Percentiles rank a stretch among this genome's conserved stretches.
These are phyloP conservation scores for Dendronephthya gigantea DNA, from an alignment of 64 coral and sea anemone genomes.

Conservation along the genomic window DNA sequence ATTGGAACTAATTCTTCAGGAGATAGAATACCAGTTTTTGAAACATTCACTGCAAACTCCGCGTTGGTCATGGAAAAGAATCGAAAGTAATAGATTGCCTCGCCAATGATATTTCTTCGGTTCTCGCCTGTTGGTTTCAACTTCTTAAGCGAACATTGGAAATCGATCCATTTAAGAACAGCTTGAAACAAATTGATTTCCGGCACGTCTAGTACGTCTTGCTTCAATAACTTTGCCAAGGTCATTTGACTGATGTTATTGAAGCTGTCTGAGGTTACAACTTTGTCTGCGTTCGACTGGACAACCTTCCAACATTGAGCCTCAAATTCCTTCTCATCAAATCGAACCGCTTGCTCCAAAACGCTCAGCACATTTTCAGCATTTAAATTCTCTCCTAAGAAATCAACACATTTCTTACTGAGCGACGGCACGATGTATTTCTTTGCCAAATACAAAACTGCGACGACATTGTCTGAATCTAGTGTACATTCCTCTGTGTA, in stretches of 20 bases:
- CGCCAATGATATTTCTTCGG: slow-evolving; percentile 18
- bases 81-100: slow-evolving; percentile 3
- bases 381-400: not conserved
- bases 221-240: not conserved
- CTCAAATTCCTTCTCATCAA: too few relatives aligned
- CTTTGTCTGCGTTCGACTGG: not conserved
- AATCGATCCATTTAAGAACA: not conserved
- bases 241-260: not conserved
- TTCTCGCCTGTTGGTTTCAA: not conserved
- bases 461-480: not conserved
- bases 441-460: slow-evolving; percentile 18
- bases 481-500: slow-evolving; percentile 22
- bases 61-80: slow-evolving; percentile 10
- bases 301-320: too few relatives aligned
- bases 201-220: not conserved
- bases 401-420: slow-evolving; percentile 10
- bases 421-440: slow-evolving; percentile 23
- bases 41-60: slow-evolving; percentile 8
- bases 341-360: too few relatives aligned
- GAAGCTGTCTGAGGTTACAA: slow-evolving; percentile 12
- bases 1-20: not conserved
- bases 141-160: not conserved
- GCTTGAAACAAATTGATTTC: slow-evolving; percentile 24
- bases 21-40: not conserved
- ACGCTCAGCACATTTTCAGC: slow-evolving; percentile 20